Evolutionary conservation across 2,797 vertebrate genomes (phyloP).

Genomic region (Mormyrops boulengeri): DNA sequence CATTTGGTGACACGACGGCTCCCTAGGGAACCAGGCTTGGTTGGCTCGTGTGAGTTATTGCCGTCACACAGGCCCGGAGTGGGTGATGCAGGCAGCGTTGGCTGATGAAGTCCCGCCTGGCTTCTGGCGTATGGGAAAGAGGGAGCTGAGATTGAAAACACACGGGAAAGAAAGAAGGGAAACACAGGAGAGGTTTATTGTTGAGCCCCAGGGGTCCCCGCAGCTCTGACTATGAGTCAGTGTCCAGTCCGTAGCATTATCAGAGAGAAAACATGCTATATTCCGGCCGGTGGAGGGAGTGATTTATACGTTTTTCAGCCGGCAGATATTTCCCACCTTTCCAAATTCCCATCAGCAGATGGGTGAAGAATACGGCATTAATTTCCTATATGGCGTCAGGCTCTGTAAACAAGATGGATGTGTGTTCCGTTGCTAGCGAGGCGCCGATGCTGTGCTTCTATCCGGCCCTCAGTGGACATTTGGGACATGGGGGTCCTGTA

Average conservation of each 20-base stretch:
- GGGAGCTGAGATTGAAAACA: not conserved
- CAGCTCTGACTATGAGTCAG: not conserved
- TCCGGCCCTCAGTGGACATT: not conserved
- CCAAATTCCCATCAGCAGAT: not conserved
- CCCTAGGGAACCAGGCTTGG: not conserved
- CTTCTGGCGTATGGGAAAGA: not conserved
- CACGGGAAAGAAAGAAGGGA: not conserved
- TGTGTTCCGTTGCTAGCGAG: not conserved
- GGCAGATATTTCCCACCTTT: slow-evolving; percentile 10
- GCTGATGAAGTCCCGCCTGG: not conserved
- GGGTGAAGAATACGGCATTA: not conserved
- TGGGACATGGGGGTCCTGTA: not conserved
- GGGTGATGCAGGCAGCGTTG: not conserved
- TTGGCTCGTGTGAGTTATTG: not conserved
- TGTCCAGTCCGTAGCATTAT: slow-evolving; percentile 10
- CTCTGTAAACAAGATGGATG: slow-evolving; percentile 3
- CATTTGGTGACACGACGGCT: not conserved
- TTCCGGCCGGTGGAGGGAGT: not conserved
- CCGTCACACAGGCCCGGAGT: not conserved
- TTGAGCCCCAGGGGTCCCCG: not conserved
- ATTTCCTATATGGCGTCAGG: not conserved
- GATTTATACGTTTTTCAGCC: slow-evolving; percentile 8
- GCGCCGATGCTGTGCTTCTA: not conserved
- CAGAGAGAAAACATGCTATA: not conserved
- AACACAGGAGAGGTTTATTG: not conserved